These are phyloP conservation scores for Xestia c-nigrum DNA, from an alignment of 2,888 invertebrate genomes.

Conservation along the genomic window DNA sequence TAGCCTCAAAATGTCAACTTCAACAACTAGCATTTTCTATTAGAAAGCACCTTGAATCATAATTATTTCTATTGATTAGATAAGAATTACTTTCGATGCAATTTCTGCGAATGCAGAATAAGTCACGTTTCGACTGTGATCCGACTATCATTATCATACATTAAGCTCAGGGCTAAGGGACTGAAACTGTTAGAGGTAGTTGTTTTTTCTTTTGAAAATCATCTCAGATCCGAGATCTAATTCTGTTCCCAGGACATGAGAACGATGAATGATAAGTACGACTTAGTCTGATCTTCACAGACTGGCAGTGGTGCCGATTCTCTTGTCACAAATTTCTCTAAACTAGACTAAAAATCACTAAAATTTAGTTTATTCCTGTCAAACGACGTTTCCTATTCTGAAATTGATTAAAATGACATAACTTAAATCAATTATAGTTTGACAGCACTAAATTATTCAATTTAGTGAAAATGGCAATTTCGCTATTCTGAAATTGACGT, in stretches of 20 bases:
- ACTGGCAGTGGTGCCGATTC: no score
- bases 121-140: slow-evolving; percentile 47
- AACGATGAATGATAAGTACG: slow-evolving; percentile 25
- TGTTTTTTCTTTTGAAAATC: slow-evolving; percentile 4
- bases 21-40: slow-evolving; percentile 71
- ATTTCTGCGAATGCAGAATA: slow-evolving; percentile 37
- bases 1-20: slow-evolving; percentile 67
- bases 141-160: not conserved
- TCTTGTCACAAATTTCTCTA: no score
- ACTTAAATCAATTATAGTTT: no score
- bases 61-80: no score
- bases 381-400: no score
- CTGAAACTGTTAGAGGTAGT: slow-evolving; percentile 4
- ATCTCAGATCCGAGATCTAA: slow-evolving; percentile 34
- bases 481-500: no score
- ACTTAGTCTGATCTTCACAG: slow-evolving; percentile 13
- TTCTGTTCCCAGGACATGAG: slow-evolving; percentile 14
- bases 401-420: no score
- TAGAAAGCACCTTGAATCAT: slow-evolving; percentile 68
- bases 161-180: not conserved
- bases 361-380: no score
- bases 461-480: no score
- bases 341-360: no score
- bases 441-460: no score
- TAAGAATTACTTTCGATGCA: slow-evolving; percentile 35